Percentiles rank a stretch among this genome's conserved stretches.
phyloP scores from a whole-genome alignment of 2,113 vertebrate genomes.

The Tetraodon nigroviridis region DNA sequence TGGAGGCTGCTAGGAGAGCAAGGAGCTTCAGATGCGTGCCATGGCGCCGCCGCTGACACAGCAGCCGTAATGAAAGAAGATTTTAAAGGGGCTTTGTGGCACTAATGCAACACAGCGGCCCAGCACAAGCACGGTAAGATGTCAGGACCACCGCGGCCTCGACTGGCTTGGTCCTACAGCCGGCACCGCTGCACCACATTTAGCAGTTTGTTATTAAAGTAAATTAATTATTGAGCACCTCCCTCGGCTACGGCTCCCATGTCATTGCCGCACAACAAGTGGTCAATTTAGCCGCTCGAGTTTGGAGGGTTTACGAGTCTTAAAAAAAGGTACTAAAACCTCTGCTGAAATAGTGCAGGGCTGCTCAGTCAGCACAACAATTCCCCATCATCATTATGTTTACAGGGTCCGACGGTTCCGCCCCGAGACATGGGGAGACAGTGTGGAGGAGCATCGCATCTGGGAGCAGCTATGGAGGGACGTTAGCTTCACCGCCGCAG shows the following conservation, averaged over 20 bases:
- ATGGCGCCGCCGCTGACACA: slow-evolving; percentile 4
- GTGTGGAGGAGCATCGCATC: slow-evolving; percentile 22
- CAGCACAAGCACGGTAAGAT: slow-evolving; percentile 4
- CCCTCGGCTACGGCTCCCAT: slow-evolving; percentile 21
- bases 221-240: slow-evolving; percentile 44
- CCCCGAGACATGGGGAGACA: slow-evolving; percentile 35
- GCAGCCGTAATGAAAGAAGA: slow-evolving; percentile 17
- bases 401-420: slow-evolving; percentile 36
- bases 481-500: no score
- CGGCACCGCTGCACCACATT: no score
- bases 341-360: slow-evolving; percentile 19
- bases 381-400: slow-evolving; percentile 55
- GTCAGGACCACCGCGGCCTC: not conserved
- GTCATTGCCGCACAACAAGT: slow-evolving; percentile 27
- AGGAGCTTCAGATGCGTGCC: slow-evolving; percentile 19
- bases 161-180: slow-evolving; percentile 8
- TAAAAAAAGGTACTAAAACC: slow-evolving; percentile 23
- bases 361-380: slow-evolving; percentile 57
- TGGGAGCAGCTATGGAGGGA: slow-evolving; percentile 5
- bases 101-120: slow-evolving; percentile 15
- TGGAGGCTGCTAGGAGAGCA: slow-evolving; percentile 17
- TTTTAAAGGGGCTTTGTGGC: slow-evolving; percentile 5
- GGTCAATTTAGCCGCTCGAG: slow-evolving; percentile 32
- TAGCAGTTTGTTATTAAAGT: slow-evolving; percentile 24
- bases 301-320: slow-evolving; percentile 20